Evolutionary conservation across 2,888 invertebrate genomes (phyloP).

Genomic region (Mythimna ferrago): DNA sequence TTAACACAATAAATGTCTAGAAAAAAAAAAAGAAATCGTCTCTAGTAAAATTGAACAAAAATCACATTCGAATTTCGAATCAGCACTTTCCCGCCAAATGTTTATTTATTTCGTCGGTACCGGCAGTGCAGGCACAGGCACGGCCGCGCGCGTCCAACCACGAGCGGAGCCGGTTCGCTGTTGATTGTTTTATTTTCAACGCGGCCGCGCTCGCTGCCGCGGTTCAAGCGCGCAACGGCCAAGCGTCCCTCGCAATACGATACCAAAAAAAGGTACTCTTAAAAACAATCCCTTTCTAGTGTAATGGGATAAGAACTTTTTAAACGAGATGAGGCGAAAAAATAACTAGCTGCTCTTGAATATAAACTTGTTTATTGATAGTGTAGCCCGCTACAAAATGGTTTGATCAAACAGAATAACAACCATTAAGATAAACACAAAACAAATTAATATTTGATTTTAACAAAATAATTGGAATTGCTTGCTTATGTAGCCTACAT

Average conservation of each 20-base stretch:
- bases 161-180: slow-evolving; percentile 87
- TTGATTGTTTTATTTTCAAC: slow-evolving; percentile 86
- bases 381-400: slow-evolving; percentile 6
- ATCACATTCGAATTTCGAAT: slow-evolving; percentile 53
- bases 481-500: background rate
- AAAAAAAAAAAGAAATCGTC: slow-evolving; percentile 11
- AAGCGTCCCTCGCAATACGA: slow-evolving; percentile 67
- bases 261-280: slow-evolving; percentile 72
- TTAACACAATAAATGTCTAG: slow-evolving; percentile 13
- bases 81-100: slow-evolving; percentile 81
- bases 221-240: slow-evolving; percentile 69
- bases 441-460: slow-evolving; percentile 8
- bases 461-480: slow-evolving; percentile 10
- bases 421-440: background rate
- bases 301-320: slow-evolving; percentile 65
- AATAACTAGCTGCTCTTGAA: slow-evolving; percentile 53
- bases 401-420: slow-evolving; percentile 20
- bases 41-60: slow-evolving; percentile 18
- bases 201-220: slow-evolving; percentile 59
- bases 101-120: slow-evolving; percentile 70
- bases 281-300: slow-evolving; percentile 68
- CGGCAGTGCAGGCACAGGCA: slow-evolving; percentile 61
- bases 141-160: slow-evolving; percentile 80
- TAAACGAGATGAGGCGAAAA: slow-evolving; percentile 55
- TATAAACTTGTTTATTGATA: slow-evolving; percentile 63